Base-by-base conservation (phyloP, 1,140 invertebrate species). In the Charaxes varanes region DNA sequence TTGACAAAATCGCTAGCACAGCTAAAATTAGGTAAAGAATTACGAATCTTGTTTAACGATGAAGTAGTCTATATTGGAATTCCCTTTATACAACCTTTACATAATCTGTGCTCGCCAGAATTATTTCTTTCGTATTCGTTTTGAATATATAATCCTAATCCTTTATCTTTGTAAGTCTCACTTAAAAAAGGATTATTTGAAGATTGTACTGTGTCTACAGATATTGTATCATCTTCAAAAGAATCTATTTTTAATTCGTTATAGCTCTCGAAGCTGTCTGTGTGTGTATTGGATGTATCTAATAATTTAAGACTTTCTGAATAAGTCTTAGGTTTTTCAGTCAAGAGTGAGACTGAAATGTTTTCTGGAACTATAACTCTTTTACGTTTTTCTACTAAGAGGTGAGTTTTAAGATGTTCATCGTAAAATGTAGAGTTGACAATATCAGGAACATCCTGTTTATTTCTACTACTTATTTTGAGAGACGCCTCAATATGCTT, bases 381-480 rank as follows among this genome's bases (percentile, higher is more conserved):
- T 35, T 72, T 58, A 16, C 53, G 28, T 38, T 60, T 56, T 26
- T 76, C 59, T 24, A 48, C n/a, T 24, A 62, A 15, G 14, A 53
- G 41, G 28, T 56, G 63, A 30, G 46, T 37, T 33, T 61, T 67
- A n/a, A 43, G 27, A 16, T 62, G 43, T 4, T 34, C 46, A 22
- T 84, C 77, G 36, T 37, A 63, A 13, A 77, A 58, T 6, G 81
- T 84, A 23, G 81, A 85, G 55, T 85, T 84, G 4, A 84, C 72
- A 23, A 85, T 65, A 41, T 85, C 83, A 12, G 81, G 83, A 21
- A 83, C 72, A 12, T 60, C 49, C 58, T 65, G 54, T 23, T 44
- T 41, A 30, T 40, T n/a, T 24, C 37, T 26, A 33, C 33, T 53
- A 11, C 47, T 28, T 8, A 26, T 44, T 31, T 46, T 56, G 24